Base-by-base conservation (phyloP, 2,797 vertebrate species). In the Mareca strepera region DNA sequence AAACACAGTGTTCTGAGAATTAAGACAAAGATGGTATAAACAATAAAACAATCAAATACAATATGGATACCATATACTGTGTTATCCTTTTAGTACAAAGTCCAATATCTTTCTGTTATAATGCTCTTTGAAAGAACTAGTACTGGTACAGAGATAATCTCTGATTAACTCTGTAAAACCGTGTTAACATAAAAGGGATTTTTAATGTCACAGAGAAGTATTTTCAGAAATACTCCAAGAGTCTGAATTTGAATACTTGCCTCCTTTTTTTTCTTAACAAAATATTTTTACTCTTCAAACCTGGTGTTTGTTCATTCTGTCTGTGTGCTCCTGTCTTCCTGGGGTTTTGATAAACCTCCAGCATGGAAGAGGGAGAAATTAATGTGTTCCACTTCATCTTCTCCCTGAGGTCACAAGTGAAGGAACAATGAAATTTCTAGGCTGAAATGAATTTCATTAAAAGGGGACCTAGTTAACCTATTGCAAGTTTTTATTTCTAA, bases 251-350 rank as follows among this genome's bases (percentile, higher is more conserved):
- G 85, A 94, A 93, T 88, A 88, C n/a, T 86, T 88, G 41, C 82
- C 33, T 88, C 53, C 91, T 86, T 95, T 95, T 95, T 96, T 95
- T 86, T 95, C 82, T 84, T 92, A 64, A 90, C 63, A 94, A 88
- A 96, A 91, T 92, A 14, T 78, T 93, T 95, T 85, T 88, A 82
- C 76, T 72, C 93, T 93, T 94, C 94, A 73, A 93, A 92, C 88
- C 28, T 86, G 26, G 7, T 93, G 59, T 90, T 96, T 96, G 74
- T 92, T 96, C 94, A 86, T 94, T 92, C 89, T 69, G n/a, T 55
- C 35, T 88, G 63, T 0, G 0, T 82, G n/a, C 55, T 91, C 41
- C 64, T 86, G 2, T 93, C 75, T 91, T 95, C 82, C 68, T 68
- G 53, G 60, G 56, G 5, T 88, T 96, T 94, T 91, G 91, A 92